Base-by-base conservation (phyloP, 2,888 invertebrate genomes). In the Polyommatus iphigenia region DNA sequence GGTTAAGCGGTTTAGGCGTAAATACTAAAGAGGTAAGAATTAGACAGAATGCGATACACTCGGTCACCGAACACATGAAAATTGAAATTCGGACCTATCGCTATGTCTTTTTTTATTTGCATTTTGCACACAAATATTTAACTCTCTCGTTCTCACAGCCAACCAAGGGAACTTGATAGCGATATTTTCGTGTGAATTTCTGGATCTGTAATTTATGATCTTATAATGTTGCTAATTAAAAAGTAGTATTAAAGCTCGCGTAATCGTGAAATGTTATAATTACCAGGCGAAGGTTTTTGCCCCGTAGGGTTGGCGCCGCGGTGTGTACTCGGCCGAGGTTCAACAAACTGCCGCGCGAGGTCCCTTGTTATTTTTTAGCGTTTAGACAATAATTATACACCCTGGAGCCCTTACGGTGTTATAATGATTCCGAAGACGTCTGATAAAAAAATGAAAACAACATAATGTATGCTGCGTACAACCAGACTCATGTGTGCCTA, bases 261-360 rank as follows among this genome's bases (percentile, higher is more conserved):
- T 29, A 24, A 79, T 90, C 88, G 89, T 91, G 89, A 91, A 92
- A 90, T 88, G 89, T 91, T 89, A 90, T 93, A 92, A 93, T 92
- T 92, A 91, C 90, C 90, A 90, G 90, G 90, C 90, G 88, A 90
- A 92, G 93, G 93, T 93, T 92, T 91, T 91, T 93, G 93, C 92
- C 91, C 93, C 81, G 82, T 84, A 81, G 81, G 79, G 82, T 80
- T 81, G 83, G 82, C 85, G 84, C 84, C 83, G 83, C 82, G 85
- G 86, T 89, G 91, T 89, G 88, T 89, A 87, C 88, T 57, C 20
- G 41, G 72, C 72, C 57, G 72, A 59, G 71, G 77, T 78, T 78
- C 77, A 78, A 78, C 72, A 78, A 77, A 78, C 54, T 78, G 36
- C 50, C 71, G 46, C 24, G 29, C 20, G 46, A 50, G n/a, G 32